Evolutionary conservation across 2,888 invertebrate genomes (phyloP).

Genomic region (Drosophila pullipes): DNA sequence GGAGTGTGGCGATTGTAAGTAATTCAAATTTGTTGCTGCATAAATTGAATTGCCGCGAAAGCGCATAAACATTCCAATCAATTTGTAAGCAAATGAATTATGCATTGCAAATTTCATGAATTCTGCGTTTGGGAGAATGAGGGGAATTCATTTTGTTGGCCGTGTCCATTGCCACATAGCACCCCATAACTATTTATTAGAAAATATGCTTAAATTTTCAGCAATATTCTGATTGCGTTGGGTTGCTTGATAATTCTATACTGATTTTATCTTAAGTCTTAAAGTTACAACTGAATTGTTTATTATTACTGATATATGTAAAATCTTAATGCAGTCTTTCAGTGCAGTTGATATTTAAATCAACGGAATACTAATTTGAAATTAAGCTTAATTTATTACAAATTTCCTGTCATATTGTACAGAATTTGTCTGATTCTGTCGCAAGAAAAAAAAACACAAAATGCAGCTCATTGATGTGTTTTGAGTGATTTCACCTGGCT

Average conservation of each 20-base stretch:
- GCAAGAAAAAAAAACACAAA: neutral
- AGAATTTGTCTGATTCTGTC: neutral
- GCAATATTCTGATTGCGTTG: neutral
- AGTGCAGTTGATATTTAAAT: neutral
- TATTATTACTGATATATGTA: neutral
- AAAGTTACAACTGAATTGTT: neutral
- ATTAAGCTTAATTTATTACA: neutral
- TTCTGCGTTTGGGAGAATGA: slow-evolving; percentile 26
- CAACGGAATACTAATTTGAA: neutral
- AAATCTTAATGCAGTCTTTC: neutral
- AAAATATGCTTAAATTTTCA: slow-evolving; percentile 10
- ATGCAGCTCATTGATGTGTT: neutral
- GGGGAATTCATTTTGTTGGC: slow-evolving; percentile 34
- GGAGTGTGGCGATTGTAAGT: slow-evolving; percentile 32
- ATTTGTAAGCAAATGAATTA: slow-evolving; percentile 71
- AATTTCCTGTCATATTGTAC: too few relatives aligned
- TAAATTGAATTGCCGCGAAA: slow-evolving; percentile 66
- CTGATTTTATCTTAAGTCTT: neutral
- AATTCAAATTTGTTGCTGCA: slow-evolving; percentile 69
- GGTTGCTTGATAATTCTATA: neutral
- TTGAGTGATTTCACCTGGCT: slow-evolving; percentile 21
- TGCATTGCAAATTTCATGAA: slow-evolving; percentile 57
- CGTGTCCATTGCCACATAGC: neutral
- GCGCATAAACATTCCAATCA: slow-evolving; percentile 71
- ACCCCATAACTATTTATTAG: slow-evolving; percentile 12